These are phyloP conservation scores for Watsonalla cultraria DNA, from an alignment of 2,888 invertebrate species.

Conservation along the genomic window DNA sequence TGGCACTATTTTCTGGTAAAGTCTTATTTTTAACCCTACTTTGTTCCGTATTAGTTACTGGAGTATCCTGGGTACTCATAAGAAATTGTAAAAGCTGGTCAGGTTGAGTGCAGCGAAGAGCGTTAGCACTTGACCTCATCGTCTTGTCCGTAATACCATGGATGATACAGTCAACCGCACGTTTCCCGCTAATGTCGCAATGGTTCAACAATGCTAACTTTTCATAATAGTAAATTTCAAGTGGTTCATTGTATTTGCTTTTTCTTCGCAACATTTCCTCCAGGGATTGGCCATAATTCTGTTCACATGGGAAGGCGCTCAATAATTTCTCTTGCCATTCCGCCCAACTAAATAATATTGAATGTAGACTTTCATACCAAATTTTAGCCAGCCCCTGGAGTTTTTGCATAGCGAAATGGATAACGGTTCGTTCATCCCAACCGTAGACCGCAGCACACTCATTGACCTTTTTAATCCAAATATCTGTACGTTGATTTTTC, in stretches of 20 bases:
- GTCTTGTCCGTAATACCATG: constrained; percentile 13
- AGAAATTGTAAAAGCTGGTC: background rate
- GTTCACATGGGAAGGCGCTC: constrained; percentile 11
- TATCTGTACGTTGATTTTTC: constrained; percentile 8
- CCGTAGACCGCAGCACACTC: constrained; percentile 14
- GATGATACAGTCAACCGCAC: constrained; percentile 13
- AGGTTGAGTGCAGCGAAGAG: background rate
- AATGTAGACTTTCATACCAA: constrained; percentile 15
- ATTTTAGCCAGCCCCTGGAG: constrained; percentile 17
- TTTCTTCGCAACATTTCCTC: constrained; percentile 13
- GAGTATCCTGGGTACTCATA: background rate
- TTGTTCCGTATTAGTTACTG: background rate
- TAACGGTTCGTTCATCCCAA: constrained; percentile 12
- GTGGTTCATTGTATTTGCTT: constrained; percentile 7
- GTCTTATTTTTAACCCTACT: background rate
- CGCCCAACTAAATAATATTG: constrained; percentile 12
- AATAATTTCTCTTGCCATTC: constrained; percentile 19
- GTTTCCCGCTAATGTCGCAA: constrained; percentile 11
- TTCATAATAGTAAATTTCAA: constrained; percentile 12
- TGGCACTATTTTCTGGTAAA: background rate
- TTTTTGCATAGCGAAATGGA: background rate
- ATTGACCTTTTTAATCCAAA: constrained; percentile 11
- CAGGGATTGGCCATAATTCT: constrained; percentile 5
- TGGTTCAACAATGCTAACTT: constrained; percentile 10
- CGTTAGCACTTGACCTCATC: constrained; percentile 7